phyloP scores from a whole-genome alignment of 1,140 invertebrate species.

The Aradophagus sp. region DNA sequence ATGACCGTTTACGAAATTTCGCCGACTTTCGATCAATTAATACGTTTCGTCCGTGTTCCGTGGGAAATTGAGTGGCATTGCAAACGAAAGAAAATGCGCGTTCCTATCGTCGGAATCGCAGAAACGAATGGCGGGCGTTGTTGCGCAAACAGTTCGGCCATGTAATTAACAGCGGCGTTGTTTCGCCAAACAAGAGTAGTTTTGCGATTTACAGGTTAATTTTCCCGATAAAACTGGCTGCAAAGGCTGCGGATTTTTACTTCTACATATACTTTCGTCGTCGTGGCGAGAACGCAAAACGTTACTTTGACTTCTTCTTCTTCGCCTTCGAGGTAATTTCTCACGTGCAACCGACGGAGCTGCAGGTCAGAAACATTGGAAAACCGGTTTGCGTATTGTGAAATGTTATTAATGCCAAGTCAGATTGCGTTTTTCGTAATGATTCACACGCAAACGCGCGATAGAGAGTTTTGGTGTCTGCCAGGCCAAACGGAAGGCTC shows the following conservation, averaged over 20 bases:
- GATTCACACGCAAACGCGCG: constrained; percentile 18
- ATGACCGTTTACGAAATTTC: constrained; percentile 20
- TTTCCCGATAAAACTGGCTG: constrained; percentile 10
- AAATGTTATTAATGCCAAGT: constrained; percentile 20
- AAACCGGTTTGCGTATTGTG: constrained; percentile 27
- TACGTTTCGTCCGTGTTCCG: background rate
- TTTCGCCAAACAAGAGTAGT: constrained; percentile 1
- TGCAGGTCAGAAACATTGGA: constrained; percentile 29
- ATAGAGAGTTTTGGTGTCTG: constrained; percentile 7
- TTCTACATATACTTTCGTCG: too few species aligned
- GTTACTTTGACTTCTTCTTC: background rate
- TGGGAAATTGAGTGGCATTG: background rate
- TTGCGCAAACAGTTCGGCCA: constrained; percentile 21
- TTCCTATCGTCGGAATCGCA: constrained; percentile 34
- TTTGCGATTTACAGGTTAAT: constrained; percentile 31
- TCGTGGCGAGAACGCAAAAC: too few species aligned
- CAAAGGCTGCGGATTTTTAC: too few species aligned
- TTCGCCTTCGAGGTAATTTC: constrained; percentile 10
- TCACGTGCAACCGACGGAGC: constrained; percentile 8
- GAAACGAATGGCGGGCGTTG: constrained; percentile 5
- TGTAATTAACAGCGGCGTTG: constrained; percentile 19
- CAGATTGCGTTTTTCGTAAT: constrained; percentile 27
- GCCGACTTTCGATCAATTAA: constrained; percentile 31
- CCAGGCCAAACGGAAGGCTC: constrained; percentile 34
- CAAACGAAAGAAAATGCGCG: too few species aligned